Percentiles rank a stretch among this genome's conserved stretches.
These are phyloP conservation scores for Monopterus albus DNA, from an alignment of 2,113 vertebrate species.

Conservation along the genomic window DNA sequence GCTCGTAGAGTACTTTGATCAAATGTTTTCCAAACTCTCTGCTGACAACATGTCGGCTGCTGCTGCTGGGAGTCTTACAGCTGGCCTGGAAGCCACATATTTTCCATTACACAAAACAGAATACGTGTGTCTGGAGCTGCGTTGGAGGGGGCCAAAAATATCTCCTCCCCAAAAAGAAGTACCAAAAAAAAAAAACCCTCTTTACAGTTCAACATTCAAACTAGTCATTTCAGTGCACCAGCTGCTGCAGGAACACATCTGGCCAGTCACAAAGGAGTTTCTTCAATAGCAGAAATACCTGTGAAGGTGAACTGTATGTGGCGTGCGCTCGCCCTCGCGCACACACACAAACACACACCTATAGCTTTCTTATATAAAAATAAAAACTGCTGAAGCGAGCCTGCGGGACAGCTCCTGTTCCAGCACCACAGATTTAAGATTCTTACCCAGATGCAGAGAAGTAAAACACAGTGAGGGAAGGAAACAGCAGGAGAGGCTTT, in stretches of 20 bases:
- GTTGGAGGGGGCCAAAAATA: no score
- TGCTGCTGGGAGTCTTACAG: not conserved
- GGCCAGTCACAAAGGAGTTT: not conserved
- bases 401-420: not conserved
- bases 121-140: not conserved
- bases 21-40: not conserved
- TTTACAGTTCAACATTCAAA: not conserved
- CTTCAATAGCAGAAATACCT: not conserved
- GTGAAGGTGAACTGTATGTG: not conserved
- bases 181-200: not conserved
- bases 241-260: conserved; percentile 1
- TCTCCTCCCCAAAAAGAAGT: no score
- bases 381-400: not conserved
- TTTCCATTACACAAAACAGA: conserved; percentile 32
- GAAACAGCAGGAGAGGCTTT: not conserved
- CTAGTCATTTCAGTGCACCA: not conserved
- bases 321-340: no score
- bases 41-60: not conserved
- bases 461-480: no score
- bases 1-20: not conserved
- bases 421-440: no score
- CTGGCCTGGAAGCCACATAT: not conserved
- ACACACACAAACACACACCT: conserved; percentile 1
- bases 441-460: no score
- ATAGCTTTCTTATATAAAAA: not conserved